phyloP scores from a whole-genome alignment of 2,888 invertebrate genomes.

The Amphipoea oculea region DNA sequence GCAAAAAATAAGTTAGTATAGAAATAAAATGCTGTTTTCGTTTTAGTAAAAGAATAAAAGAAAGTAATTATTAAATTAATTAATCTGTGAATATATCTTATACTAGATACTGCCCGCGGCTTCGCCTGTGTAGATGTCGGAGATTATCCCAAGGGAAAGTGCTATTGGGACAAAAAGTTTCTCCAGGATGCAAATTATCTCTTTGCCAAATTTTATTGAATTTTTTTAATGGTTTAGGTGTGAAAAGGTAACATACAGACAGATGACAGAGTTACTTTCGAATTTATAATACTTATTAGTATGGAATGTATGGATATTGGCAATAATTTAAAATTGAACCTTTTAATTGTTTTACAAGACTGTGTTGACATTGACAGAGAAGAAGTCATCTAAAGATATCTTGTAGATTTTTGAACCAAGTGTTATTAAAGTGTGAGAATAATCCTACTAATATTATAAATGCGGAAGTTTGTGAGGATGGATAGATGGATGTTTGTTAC shows the following conservation, averaged over 20 bases:
- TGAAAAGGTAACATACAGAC: too few species aligned
- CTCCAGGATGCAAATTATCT: too few species aligned
- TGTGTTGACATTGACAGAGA: not conserved
- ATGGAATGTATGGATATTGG: not conserved
- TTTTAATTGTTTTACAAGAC: not conserved
- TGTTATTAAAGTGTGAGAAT: slow-evolving; percentile 6
- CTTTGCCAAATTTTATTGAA: not conserved
- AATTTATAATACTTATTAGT: not conserved
- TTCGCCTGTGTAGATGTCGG: too few species aligned
- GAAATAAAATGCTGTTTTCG: not conserved
- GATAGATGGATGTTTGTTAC: too few species aligned
- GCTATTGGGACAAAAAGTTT: too few species aligned
- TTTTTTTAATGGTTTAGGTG: not conserved
- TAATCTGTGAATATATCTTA: not conserved
- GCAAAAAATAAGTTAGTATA: not conserved
- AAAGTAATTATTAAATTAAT: not conserved
- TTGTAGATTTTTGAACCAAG: not conserved
- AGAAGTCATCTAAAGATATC: not conserved
- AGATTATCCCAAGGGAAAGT: too few species aligned
- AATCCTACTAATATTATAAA: not conserved
- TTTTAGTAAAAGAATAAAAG: not conserved
- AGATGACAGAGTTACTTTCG: not conserved
- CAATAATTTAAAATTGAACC: not conserved
- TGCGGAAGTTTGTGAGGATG: too few species aligned
- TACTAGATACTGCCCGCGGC: too few species aligned